These are phyloP conservation scores for Cheumatopsyche charites DNA, from an alignment of 1,140 invertebrate species.

Conservation along the genomic window DNA sequence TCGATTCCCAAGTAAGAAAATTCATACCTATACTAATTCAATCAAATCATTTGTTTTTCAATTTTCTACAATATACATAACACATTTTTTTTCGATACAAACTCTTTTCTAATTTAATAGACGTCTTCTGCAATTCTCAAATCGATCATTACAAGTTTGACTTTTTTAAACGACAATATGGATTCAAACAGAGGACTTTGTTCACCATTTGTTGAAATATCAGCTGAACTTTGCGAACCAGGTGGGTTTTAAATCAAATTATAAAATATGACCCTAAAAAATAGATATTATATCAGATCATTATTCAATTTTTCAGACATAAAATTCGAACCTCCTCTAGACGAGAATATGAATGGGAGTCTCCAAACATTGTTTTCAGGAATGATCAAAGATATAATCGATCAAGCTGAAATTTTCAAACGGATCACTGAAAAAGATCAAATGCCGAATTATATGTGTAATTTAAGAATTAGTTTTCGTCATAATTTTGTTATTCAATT, in stretches of 20 bases:
- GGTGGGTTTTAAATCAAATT: constrained; percentile 49
- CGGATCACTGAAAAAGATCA: constrained; percentile 50
- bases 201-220: constrained; percentile 56
- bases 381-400: constrained; percentile 61
- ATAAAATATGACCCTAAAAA: constrained; percentile 17
- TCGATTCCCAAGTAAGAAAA: constrained; percentile 50
- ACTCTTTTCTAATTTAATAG: constrained; percentile 48
- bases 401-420: constrained; percentile 57
- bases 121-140: constrained; percentile 57
- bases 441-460: constrained; percentile 38
- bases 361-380: constrained; percentile 54
- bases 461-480: neutral
- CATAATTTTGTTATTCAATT: neutral
- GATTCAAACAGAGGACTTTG: constrained; percentile 54
- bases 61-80: no score
- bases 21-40: no score
- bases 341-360: constrained; percentile 52
- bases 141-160: constrained; percentile 55
- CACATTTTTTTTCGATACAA: constrained; percentile 1
- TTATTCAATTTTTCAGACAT: constrained; percentile 53
- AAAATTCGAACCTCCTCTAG: constrained; percentile 57
- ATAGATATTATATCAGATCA: constrained; percentile 8
- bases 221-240: constrained; percentile 57
- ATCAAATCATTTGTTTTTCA: no score
- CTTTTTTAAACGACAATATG: constrained; percentile 57